Evolutionary conservation across 2,113 vertebrate species (phyloP).

Genomic region (Plestiodon gilberti): DNA sequence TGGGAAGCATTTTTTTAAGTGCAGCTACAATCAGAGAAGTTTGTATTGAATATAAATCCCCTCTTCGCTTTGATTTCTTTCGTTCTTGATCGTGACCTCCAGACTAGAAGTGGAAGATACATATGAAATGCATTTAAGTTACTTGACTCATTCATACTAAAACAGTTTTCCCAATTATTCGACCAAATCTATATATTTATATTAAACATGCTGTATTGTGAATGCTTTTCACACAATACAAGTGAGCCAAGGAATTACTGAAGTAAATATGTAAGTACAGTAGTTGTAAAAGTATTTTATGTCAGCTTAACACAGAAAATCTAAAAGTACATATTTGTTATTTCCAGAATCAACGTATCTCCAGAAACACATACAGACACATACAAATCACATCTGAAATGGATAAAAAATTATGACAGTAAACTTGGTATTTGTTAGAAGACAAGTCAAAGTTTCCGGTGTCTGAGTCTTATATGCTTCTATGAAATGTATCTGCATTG

Average conservation of each 20-base stretch:
- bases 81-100: constrained; percentile 97
- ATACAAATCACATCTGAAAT: constrained; percentile 1
- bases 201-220: neutral
- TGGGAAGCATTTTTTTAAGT: constrained; percentile 98
- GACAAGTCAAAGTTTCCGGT: neutral
- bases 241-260: neutral
- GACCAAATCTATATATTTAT: neutral
- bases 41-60: constrained; percentile 97
- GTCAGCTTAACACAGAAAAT: neutral
- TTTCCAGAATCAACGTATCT: neutral
- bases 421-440: constrained; percentile 7
- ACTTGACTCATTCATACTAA: constrained; percentile 27
- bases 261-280: neutral
- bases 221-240: constrained; percentile 20
- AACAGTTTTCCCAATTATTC: neutral
- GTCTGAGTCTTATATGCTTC: constrained; percentile 21
- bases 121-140: constrained; percentile 19
- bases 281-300: neutral
- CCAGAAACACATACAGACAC: constrained; percentile 43
- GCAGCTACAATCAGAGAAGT: constrained; percentile 97
- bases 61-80: constrained; percentile 93
- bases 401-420: neutral
- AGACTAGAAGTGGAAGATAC: constrained; percentile 79
- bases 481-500: constrained; percentile 29
- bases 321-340: neutral